phyloP scores from a whole-genome alignment of 2,797 vertebrate genomes.

The Acrossocheilus wenchowensis region DNA sequence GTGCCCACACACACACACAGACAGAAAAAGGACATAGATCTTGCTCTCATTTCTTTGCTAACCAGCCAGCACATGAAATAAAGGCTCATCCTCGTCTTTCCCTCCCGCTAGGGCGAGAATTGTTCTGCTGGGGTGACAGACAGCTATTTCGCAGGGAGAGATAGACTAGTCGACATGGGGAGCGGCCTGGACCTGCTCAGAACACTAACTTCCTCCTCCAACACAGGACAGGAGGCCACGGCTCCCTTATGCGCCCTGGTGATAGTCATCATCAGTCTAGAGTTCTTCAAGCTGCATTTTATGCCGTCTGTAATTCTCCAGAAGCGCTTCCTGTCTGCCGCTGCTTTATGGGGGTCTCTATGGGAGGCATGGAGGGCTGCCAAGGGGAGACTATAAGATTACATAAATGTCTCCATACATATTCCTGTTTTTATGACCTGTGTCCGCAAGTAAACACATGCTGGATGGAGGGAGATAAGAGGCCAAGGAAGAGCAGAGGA shows the following conservation, averaged over 20 bases:
- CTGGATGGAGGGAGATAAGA: conserved; percentile 56
- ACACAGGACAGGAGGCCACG: conserved; percentile 14
- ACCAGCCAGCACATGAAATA: conserved; percentile 43
- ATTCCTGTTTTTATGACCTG: conserved; percentile 68
- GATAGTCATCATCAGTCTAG: conserved; percentile 64
- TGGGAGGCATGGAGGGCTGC: conserved; percentile 44
- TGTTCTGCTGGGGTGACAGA: conserved; percentile 50
- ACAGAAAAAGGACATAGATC: conserved; percentile 1
- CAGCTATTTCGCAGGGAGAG: conserved; percentile 49
- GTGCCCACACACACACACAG: not conserved
- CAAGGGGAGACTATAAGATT: conserved; percentile 67
- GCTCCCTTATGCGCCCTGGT: not conserved
- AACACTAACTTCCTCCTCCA: conserved; percentile 27
- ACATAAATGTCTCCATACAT: conserved; percentile 73
- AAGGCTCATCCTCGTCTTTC: not conserved
- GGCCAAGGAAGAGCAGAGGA: not conserved
- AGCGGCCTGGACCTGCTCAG: conserved; percentile 13
- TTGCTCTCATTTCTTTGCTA: conserved; percentile 46
- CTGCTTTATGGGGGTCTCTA: conserved; percentile 40
- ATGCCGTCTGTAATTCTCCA: conserved; percentile 66
- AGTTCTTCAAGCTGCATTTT: conserved; percentile 34
- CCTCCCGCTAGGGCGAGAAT: conserved; percentile 50
- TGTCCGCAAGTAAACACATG: conserved; percentile 60
- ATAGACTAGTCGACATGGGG: conserved; percentile 27
- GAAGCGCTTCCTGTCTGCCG: conserved; percentile 36